Evolutionary conservation across 2,888 invertebrate genomes (phyloP), one percentile per base, ranked within the genome.

Genomic region (Romanomermis culicivorax): DNA sequence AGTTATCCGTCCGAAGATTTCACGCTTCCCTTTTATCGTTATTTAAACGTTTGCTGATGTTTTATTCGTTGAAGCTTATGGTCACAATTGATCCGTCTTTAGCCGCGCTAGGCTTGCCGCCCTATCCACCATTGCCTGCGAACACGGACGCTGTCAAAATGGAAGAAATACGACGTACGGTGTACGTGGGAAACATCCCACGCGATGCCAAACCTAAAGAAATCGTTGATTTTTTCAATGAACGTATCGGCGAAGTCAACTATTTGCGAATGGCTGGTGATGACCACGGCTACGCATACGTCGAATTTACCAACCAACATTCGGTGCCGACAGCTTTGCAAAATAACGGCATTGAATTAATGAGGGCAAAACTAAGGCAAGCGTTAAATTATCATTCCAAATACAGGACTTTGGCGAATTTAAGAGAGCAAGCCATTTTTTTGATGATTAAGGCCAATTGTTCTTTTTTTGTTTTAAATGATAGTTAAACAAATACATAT

Each of bases 151-250:
- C 67, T 61, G 27, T 65, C 58, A 84, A 85, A 70, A 83, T 91
- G 57, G 93, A 99, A 71, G 95, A 97, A 73, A 88, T 93, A 27
- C 78, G 97, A 27, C 77, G 97, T 59, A 99, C 97, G 0, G 75
- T 93, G 7, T 76, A 89, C 55, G 78, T 89, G 1, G 78, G 83
- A 53, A 86, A 89, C 67, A 77, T 88, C 29, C 63, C 65, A 24
- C 66, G 66, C 47, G 64, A 63, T n/a, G 59, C 66, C 20, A 67
- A 69, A 3, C 76, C 83, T 2, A 84, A 89, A 59, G 83, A 87
- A 64, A 72, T 95, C n/a, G 78, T 91, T 67, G 82, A 84, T 57
- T 83, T 83, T 69, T 88, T 95, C 69, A 77, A 79, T 56, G 59
- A 59, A 48, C 62, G 61, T 51, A 61, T 67, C 51, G 68, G 68